Percentiles rank a stretch among this genome's conserved stretches.
Conservation (phyloP, 2,797 vertebrate genomes). For the Dendrocincla tyrannina region DNA sequence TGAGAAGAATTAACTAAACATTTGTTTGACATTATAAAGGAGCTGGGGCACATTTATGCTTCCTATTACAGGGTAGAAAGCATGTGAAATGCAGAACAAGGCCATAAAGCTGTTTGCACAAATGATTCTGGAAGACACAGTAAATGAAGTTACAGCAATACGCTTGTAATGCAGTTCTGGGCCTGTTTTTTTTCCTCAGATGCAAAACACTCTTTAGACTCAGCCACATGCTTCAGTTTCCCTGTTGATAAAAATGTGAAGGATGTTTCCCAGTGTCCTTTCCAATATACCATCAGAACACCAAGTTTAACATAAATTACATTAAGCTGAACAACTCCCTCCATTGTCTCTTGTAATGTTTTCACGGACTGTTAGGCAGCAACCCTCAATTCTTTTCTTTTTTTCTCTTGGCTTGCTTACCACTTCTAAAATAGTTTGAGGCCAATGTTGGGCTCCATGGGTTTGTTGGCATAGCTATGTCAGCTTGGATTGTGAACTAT, state of each 20-base stretch:
- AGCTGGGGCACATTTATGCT: background rate
- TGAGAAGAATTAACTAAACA: background rate
- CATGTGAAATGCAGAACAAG: background rate
- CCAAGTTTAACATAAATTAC: background rate
- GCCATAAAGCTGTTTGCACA: background rate
- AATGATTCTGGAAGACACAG: background rate
- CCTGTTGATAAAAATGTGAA: background rate
- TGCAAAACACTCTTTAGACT: background rate
- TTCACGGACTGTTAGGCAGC: background rate
- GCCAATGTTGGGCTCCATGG: background rate
- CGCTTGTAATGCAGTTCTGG: background rate
- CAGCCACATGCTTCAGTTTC: background rate
- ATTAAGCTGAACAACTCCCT: background rate
- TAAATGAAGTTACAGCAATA: background rate
- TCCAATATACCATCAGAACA: background rate
- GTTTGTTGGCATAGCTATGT: background rate
- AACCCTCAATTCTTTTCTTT: background rate
- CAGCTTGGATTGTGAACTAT: too few relatives aligned
- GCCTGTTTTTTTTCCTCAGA: background rate
- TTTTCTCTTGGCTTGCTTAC: background rate
- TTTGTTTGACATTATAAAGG: background rate
- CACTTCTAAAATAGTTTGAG: conserved; percentile 18
- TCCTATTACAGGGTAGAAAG: background rate
- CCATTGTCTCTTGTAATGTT: background rate
- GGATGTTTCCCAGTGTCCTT: background rate